Evolutionary conservation across 1,140 invertebrate species (phyloP).

Genomic region (Charaxes varanes): DNA sequence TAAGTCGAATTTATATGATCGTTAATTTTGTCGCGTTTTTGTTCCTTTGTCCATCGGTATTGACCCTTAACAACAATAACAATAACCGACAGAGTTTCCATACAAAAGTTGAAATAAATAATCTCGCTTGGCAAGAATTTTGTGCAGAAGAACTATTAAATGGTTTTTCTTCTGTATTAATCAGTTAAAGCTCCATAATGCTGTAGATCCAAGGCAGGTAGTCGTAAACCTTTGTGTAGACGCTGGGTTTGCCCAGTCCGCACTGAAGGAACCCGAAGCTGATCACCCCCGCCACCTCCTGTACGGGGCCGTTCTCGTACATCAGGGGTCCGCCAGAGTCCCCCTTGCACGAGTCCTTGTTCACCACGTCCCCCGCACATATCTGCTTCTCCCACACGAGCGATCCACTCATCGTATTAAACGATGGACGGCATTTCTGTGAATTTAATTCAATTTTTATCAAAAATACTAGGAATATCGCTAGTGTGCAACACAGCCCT

Average conservation of each 20-base stretch:
- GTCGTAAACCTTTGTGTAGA: slow-evolving; percentile 76
- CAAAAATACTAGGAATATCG: neutral
- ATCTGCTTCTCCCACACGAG: slow-evolving; percentile 39
- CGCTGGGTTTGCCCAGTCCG: slow-evolving; percentile 71
- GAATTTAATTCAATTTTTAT: slow-evolving; percentile 7
- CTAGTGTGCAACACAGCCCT: neutral
- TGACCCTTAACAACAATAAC: no score
- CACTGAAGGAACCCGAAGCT: slow-evolving; percentile 75
- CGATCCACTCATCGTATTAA: slow-evolving; percentile 27
- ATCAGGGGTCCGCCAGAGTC: slow-evolving; percentile 76
- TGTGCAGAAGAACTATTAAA: neutral
- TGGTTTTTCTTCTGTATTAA: neutral
- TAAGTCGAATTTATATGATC: no score
- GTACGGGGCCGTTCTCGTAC: slow-evolving; percentile 38
- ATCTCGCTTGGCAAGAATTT: no score
- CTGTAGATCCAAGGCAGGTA: slow-evolving; percentile 74
- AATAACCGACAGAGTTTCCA: no score
- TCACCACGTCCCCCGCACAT: slow-evolving; percentile 39
- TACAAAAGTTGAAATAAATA: no score
- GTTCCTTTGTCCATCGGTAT: no score
- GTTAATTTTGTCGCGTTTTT: no score
- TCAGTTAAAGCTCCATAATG: slow-evolving; percentile 10
- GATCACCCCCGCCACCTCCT: slow-evolving; percentile 67
- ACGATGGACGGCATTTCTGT: slow-evolving; percentile 22
- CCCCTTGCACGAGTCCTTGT: slow-evolving; percentile 48